Percentiles rank a stretch among this genome's conserved stretches.
phyloP scores from a whole-genome alignment of 2,797 vertebrate genomes.

The Limosa lapponica region DNA sequence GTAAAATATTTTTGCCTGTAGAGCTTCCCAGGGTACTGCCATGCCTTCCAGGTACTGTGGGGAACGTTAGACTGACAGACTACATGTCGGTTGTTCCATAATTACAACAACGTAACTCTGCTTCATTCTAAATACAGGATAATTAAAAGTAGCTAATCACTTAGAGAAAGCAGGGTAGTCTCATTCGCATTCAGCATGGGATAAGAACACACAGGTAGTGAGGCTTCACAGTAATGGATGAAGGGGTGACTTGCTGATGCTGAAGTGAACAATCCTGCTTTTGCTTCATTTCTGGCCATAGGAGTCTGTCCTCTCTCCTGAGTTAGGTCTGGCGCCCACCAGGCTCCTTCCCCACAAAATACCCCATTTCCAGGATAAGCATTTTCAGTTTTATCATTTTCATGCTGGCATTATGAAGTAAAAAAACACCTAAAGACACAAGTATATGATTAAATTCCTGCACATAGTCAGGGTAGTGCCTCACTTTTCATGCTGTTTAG shows the following conservation, averaged over 20 bases:
- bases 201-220: background rate
- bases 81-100: background rate
- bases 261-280: background rate
- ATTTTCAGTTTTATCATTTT: background rate
- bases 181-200: background rate
- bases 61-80: background rate
- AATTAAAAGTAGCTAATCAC: background rate
- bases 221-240: background rate
- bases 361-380: background rate
- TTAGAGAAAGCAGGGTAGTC: background rate
- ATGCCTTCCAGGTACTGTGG: background rate
- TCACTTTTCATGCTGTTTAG: background rate
- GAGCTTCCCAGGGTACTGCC: background rate
- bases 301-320: background rate
- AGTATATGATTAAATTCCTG: background rate
- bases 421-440: background rate
- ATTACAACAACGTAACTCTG: background rate
- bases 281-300: background rate
- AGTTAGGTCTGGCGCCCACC: background rate
- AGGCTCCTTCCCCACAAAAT: background rate
- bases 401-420: background rate
- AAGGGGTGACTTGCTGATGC: background rate
- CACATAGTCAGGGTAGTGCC: background rate
- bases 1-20: background rate
- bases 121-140: background rate